phyloP scores from a whole-genome alignment of 2,113 vertebrate species.

The Electrona antarctica region DNA sequence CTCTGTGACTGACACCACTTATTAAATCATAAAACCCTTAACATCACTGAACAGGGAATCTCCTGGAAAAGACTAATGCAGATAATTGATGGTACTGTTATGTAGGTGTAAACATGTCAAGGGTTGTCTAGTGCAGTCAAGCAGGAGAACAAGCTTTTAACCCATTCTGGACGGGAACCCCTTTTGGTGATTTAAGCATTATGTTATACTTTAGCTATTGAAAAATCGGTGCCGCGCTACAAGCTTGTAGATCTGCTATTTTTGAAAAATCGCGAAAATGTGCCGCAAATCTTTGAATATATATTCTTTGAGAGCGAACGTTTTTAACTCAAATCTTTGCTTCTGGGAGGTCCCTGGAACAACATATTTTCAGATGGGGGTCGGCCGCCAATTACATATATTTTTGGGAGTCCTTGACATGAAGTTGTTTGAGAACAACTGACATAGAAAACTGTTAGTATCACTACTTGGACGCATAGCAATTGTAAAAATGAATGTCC shows the following conservation, averaged over 20 bases:
- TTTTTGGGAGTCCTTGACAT: too few species aligned
- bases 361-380: too few species aligned
- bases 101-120: slow-evolving; percentile 18
- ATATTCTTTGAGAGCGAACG: too few species aligned
- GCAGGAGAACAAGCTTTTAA: neutral
- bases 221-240: too few species aligned
- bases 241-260: too few species aligned
- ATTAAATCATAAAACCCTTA: neutral
- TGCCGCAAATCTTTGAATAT: too few species aligned
- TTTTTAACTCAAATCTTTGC: too few species aligned
- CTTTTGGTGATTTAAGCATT: neutral
- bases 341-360: too few species aligned
- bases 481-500: neutral
- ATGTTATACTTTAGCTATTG: neutral
- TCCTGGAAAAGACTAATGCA: slow-evolving; percentile 17
- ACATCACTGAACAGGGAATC: neutral
- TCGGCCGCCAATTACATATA: too few species aligned
- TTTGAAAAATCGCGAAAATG: too few species aligned
- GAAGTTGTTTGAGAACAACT: too few species aligned
- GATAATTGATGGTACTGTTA: slow-evolving; percentile 45
- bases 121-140: neutral
- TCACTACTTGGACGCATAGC: neutral
- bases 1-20: neutral
- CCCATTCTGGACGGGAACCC: neutral
- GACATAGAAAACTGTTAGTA: neutral